Conservation (phyloP, 2,888 invertebrate species). For the Nesidiocoris tenuis region DNA sequence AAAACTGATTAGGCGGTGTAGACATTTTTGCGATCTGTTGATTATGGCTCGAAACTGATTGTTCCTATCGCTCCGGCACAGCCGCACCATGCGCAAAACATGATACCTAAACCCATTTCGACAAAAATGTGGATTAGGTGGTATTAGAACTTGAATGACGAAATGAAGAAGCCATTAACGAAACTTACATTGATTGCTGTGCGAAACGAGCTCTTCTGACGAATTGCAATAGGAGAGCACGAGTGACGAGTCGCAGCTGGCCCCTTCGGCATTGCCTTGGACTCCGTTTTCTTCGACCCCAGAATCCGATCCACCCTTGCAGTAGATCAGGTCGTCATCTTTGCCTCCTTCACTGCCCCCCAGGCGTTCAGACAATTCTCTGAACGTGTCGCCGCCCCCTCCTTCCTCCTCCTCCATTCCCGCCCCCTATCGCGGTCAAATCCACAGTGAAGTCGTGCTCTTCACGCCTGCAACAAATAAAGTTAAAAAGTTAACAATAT, state of each 20-base stretch:
- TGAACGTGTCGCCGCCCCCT: slow-evolving; percentile 10
- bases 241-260: slow-evolving; percentile 39
- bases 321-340: slow-evolving; percentile 26
- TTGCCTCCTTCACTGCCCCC: slow-evolving; percentile 33
- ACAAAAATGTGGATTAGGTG: no score
- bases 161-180: no score
- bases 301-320: slow-evolving; percentile 31
- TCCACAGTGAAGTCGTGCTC: neutral
- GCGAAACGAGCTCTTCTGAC: slow-evolving; percentile 34
- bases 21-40: no score
- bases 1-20: no score
- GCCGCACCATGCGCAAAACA: no score
- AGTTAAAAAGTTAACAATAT: no score
- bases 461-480: slow-evolving; percentile 21
- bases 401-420: slow-evolving; percentile 30
- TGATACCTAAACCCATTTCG: no score
- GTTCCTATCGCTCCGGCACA: no score
- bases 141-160: no score
- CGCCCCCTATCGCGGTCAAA: slow-evolving; percentile 12
- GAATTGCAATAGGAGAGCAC: slow-evolving; percentile 40
- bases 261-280: slow-evolving; percentile 20
- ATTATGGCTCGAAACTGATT: no score
- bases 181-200: slow-evolving; percentile 36
- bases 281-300: slow-evolving; percentile 36
- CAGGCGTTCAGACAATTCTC: slow-evolving; percentile 26